phyloP scores from a whole-genome alignment of 1,140 invertebrate genomes.

The Oscheius sp. region DNA sequence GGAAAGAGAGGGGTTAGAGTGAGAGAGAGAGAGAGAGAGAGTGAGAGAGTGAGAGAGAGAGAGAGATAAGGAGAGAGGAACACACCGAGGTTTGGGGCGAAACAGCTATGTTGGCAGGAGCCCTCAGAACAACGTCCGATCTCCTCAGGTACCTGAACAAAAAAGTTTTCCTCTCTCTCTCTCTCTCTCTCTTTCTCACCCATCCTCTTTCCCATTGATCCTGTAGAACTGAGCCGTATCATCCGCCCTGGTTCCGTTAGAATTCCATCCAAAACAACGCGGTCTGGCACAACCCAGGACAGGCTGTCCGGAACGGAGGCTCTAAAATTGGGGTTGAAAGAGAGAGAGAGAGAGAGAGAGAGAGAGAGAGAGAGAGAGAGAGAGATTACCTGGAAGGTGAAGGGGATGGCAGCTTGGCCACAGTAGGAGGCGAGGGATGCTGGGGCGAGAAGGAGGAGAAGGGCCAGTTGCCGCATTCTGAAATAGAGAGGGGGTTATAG shows the following conservation, averaged over 20 bases:
- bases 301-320: slow-evolving; percentile 26
- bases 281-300: slow-evolving; percentile 37
- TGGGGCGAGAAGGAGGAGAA: neutral
- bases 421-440: slow-evolving; percentile 27
- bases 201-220: slow-evolving; percentile 33
- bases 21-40: no score
- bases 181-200: slow-evolving; percentile 18
- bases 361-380: neutral
- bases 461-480: neutral
- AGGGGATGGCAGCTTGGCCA: slow-evolving; percentile 37
- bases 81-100: slow-evolving; percentile 11
- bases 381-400: slow-evolving; percentile 35
- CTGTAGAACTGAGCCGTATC: slow-evolving; percentile 38
- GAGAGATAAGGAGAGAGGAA: no score
- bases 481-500: neutral
- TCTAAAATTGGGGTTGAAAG: no score
- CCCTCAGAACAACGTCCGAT: slow-evolving; percentile 7
- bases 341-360: no score
- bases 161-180: neutral
- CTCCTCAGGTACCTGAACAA: slow-evolving; percentile 11
- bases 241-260: slow-evolving; percentile 31
- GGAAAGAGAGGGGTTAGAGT: no score
- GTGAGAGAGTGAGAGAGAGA: no score
- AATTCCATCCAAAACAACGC: slow-evolving; percentile 34
- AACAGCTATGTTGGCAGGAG: slow-evolving; percentile 1